phyloP scores from a whole-genome alignment of 2,888 invertebrate genomes.

The Aleiodes leptofemur region DNA sequence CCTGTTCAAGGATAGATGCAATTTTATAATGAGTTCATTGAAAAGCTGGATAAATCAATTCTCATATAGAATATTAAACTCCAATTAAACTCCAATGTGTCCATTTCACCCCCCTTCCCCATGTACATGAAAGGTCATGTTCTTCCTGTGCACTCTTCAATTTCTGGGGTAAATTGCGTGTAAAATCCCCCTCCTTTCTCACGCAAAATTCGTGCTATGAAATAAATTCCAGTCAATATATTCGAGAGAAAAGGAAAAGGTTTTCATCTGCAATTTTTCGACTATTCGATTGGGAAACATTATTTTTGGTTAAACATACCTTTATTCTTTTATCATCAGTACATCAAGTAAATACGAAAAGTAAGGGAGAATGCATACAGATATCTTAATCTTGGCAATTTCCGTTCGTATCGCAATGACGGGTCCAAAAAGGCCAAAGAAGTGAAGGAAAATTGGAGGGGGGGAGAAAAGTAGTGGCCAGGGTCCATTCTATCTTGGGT shows the following conservation, averaged over 20 bases:
- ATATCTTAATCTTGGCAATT: constrained; percentile 50
- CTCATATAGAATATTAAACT: too few relatives aligned
- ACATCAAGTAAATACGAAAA: constrained; percentile 7
- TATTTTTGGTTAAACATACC: background rate
- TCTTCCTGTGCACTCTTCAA: constrained; percentile 60
- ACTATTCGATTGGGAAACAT: background rate
- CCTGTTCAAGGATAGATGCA: too few relatives aligned
- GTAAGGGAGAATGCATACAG: constrained; percentile 32
- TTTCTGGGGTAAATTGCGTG: constrained; percentile 70
- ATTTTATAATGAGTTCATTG: too few relatives aligned
- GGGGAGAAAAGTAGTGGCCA: constrained; percentile 41
- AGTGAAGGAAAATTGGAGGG: constrained; percentile 22
- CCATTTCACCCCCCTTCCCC: too few relatives aligned
- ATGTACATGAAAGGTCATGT: background rate
- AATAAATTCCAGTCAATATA: background rate
- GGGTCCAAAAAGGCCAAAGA: constrained; percentile 23
- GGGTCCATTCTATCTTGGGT: constrained; percentile 39
- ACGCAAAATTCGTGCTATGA: too few relatives aligned
- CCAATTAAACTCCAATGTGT: too few relatives aligned
- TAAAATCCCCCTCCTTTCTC: constrained; percentile 62
- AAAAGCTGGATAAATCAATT: too few relatives aligned
- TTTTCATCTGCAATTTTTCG: background rate
- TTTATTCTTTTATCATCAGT: background rate
- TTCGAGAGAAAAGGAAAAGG: background rate
- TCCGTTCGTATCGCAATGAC: constrained; percentile 43